Conservation (phyloP, 2,113 vertebrate genomes). For the Macroglossus sobrinus region DNA sequence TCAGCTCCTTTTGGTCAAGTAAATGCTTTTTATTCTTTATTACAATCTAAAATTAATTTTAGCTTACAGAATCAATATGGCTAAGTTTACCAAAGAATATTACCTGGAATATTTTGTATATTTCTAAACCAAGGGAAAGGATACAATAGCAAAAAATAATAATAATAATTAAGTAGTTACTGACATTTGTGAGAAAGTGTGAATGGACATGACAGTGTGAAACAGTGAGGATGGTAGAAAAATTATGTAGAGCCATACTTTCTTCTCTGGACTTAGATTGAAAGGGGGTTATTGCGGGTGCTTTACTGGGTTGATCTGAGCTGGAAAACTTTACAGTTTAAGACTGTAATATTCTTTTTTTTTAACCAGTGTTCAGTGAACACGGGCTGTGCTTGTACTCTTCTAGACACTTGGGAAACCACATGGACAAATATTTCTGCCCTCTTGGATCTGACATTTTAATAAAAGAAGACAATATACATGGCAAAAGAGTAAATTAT, state of each 20-base stretch:
- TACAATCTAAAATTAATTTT: too few relatives aligned
- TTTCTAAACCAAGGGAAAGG: not conserved
- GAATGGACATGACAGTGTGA: too few relatives aligned
- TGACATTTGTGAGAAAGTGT: not conserved
- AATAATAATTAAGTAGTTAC: not conserved
- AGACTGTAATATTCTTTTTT: not conserved
- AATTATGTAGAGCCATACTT: not conserved
- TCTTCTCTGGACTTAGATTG: not conserved
- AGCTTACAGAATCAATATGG: not conserved
- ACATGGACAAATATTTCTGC: not conserved
- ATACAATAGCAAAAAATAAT: not conserved
- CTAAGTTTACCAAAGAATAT: not conserved
- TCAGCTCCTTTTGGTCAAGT: too few relatives aligned
- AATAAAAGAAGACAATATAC: not conserved
- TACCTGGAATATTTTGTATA: not conserved
- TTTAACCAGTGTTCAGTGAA: not conserved
- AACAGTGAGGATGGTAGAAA: not conserved
- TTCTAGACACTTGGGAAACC: not conserved
- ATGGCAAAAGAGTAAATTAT: not conserved
- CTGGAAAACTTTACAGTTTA: not conserved
- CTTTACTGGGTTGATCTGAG: not conserved
- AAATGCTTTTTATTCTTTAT: too few relatives aligned
- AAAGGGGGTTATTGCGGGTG: not conserved
- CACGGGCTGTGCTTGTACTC: accelerated
- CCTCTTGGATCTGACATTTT: not conserved